Evolutionary conservation across 2,888 invertebrate species (phyloP).

Genomic region (Cosmorhoe ocellata): DNA sequence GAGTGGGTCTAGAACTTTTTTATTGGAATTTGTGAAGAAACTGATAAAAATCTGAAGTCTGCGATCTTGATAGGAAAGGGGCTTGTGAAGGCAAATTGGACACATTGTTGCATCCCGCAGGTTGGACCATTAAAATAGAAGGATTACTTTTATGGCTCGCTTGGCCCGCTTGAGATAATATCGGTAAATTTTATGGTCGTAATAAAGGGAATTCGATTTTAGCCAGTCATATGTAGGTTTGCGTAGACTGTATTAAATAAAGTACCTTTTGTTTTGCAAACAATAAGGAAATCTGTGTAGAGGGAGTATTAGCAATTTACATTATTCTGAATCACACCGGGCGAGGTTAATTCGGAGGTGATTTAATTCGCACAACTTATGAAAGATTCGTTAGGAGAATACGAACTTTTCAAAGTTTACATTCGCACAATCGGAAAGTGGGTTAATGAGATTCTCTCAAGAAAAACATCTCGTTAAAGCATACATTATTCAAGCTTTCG

Average conservation of each 20-base stretch:
- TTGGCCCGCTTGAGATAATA: conserved; percentile 78
- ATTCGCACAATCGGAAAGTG: conserved; percentile 80
- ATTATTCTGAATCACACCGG: conserved; percentile 9
- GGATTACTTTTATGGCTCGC: conserved; percentile 78
- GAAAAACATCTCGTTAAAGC: conserved; percentile 82
- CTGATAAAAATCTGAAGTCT: conserved; percentile 47
- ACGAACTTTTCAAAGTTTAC: conserved; percentile 75
- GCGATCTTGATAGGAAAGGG: conserved; percentile 43
- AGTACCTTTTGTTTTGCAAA: conserved; percentile 40
- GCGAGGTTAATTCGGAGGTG: conserved; percentile 48
- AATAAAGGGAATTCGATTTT: conserved; percentile 80
- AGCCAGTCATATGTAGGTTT: conserved; percentile 68
- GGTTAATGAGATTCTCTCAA: conserved; percentile 81
- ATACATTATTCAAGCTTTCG: conserved; percentile 81
- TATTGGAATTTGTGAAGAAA: conserved; percentile 27
- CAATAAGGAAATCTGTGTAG: conserved; percentile 31
- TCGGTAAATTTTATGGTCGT: conserved; percentile 78
- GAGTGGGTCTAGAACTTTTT: conserved; percentile 24
- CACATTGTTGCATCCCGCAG: conserved; percentile 76
- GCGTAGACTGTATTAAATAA: conserved; percentile 54
- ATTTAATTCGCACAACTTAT: conserved; percentile 68
- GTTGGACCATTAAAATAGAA: conserved; percentile 78
- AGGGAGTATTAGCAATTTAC: conserved; percentile 33
- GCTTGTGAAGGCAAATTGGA: conserved; percentile 57
- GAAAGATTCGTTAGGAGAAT: conserved; percentile 70